phyloP scores from a whole-genome alignment of 2,888 invertebrate species.

The Rhimphoctona megacephalus region DNA sequence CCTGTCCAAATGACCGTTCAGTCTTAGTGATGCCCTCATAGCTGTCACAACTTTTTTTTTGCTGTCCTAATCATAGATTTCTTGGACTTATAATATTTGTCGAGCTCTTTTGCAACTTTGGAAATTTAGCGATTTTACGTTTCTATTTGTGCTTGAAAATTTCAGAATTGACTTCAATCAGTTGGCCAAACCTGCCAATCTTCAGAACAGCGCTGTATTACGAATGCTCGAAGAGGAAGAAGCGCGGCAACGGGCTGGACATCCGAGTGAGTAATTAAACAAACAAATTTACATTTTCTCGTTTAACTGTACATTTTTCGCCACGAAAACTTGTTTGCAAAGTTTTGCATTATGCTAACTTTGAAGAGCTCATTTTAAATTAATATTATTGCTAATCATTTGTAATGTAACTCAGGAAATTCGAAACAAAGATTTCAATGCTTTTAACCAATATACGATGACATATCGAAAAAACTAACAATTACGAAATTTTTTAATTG shows the following conservation, averaged over 20 bases:
- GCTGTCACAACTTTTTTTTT: conserved; percentile 3
- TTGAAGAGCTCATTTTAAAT: background rate
- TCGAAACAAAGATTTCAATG: background rate
- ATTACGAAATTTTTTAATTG: background rate
- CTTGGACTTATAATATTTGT: conserved; percentile 60
- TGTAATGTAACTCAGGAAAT: background rate
- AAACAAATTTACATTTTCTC: conserved; percentile 1
- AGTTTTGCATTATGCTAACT: background rate
- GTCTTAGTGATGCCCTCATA: conserved; percentile 54
- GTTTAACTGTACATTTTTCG: background rate
- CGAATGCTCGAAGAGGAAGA: conserved; percentile 95
- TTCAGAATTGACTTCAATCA: conserved; percentile 92
- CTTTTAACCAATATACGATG: background rate
- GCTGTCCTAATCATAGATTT: background rate
- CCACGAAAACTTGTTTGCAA: background rate
- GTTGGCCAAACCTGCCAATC: conserved; percentile 91
- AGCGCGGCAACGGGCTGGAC: conserved; percentile 87
- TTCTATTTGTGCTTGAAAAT: conserved; percentile 33
- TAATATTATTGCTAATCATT: background rate
- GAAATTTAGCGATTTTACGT: conserved; percentile 2
- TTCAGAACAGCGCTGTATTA: conserved; percentile 94
- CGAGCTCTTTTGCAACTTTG: background rate
- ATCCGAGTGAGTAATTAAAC: conserved; percentile 86
- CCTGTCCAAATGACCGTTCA: conserved; percentile 59
- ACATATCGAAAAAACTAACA: background rate